Percentiles rank a stretch among this genome's conserved stretches.
phyloP scores from a whole-genome alignment of 2,888 invertebrate genomes.

The Hirtodrosophila cameraria region DNA sequence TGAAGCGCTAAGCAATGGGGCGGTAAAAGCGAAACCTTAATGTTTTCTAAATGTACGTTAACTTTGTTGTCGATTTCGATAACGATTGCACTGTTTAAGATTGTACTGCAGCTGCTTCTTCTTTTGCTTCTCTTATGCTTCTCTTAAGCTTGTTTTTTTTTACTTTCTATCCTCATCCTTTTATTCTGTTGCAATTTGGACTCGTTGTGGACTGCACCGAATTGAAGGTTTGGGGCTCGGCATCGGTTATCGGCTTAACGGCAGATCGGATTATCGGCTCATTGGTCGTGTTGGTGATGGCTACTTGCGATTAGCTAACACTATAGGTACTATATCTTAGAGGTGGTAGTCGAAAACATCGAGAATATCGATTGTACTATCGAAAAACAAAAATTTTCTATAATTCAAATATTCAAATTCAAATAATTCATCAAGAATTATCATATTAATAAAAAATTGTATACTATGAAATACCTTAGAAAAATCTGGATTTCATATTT shows the following conservation, averaged over 20 bases:
- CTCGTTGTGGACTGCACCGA: conserved; percentile 33
- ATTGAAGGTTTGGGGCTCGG: not conserved
- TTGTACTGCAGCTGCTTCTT: conserved; percentile 12
- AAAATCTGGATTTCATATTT: no score
- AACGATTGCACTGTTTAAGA: conserved; percentile 22
- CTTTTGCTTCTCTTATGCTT: conserved; percentile 3
- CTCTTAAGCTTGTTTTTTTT: conserved; percentile 7
- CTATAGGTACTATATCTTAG: conserved; percentile 21
- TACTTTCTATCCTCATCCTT: conserved; percentile 4
- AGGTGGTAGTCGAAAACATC: no score
- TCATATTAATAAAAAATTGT: no score
- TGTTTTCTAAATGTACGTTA: conserved; percentile 19
- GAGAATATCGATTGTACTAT: no score
- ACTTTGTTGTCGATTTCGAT: conserved; percentile 31
- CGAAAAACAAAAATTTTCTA: no score
- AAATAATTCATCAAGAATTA: no score
- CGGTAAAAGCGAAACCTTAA: conserved; percentile 43
- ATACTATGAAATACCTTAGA: no score
- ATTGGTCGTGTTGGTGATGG: conserved; percentile 22
- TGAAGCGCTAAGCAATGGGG: conserved; percentile 47
- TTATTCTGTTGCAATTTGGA: conserved; percentile 9
- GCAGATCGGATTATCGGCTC: conserved; percentile 30
- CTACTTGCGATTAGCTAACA: conserved; percentile 25
- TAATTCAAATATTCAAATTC: no score
- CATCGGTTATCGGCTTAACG: conserved; percentile 8